phyloP scores from a whole-genome alignment of 92 coral and sea anemone genomes.

The Porites cylindrica region DNA sequence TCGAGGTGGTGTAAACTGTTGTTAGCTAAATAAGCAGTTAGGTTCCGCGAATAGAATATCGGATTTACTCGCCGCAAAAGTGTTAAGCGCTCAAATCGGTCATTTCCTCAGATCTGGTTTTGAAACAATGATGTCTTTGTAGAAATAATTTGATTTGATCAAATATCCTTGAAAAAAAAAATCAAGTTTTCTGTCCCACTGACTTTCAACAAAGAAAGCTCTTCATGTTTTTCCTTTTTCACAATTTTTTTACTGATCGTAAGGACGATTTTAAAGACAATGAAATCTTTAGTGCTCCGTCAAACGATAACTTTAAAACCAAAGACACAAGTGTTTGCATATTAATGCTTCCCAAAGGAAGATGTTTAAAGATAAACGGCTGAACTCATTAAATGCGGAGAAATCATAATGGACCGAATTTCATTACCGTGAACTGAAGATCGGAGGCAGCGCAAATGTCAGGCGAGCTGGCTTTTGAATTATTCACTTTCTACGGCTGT shows the following conservation, averaged over 20 bases:
- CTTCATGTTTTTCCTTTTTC: neutral
- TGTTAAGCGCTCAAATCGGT: neutral
- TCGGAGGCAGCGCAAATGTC: neutral
- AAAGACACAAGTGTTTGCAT: constrained; percentile 75
- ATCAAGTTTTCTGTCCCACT: neutral
- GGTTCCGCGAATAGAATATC: constrained; percentile 25
- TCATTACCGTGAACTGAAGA: constrained; percentile 2
- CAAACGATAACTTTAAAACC: constrained; percentile 29
- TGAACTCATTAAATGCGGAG: constrained; percentile 20
- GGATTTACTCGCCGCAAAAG: constrained; percentile 7
- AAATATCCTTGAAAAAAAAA: too few species aligned
- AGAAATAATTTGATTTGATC: neutral
- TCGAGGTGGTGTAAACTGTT: constrained; percentile 21
- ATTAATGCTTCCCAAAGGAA: constrained; percentile 82
- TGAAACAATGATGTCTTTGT: neutral
- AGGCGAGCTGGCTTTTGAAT: constrained; percentile 29
- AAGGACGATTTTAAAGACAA: constrained; percentile 23
- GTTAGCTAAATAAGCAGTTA: neutral
- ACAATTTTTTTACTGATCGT: neutral
- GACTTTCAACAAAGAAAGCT: neutral
- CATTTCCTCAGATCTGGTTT: neutral
- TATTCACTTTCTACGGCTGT: neutral
- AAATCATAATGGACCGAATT: constrained; percentile 39
- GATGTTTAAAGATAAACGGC: constrained; percentile 77
- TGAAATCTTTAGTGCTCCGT: constrained; percentile 26